Evolutionary conservation across 2,113 vertebrate genomes (phyloP).

Genomic region (Macaca nemestrina): DNA sequence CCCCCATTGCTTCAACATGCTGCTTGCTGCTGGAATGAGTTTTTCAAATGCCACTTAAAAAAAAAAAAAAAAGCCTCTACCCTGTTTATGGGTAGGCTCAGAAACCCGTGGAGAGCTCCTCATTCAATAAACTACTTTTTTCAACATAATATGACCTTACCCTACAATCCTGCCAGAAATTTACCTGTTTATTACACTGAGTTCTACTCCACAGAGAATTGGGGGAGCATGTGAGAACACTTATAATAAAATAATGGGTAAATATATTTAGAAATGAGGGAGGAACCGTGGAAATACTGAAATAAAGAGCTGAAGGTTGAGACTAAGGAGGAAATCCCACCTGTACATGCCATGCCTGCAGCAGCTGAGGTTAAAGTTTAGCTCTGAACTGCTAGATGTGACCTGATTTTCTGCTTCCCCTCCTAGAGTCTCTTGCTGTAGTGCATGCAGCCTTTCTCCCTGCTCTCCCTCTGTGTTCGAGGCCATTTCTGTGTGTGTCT

Average conservation of each 20-base stretch:
- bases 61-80: not conserved
- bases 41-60: not conserved
- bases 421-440: not conserved
- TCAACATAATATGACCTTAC: not conserved
- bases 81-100: not conserved
- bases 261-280: not conserved
- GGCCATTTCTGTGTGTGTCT: not conserved
- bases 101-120: not conserved
- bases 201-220: not conserved
- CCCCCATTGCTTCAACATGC: not conserved
- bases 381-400: not conserved
- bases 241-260: not conserved
- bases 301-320: not conserved
- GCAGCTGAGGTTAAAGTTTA: not conserved
- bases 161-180: not conserved
- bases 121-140: not conserved
- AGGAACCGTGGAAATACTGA: not conserved
- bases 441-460: not conserved
- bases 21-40: not conserved
- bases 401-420: not conserved
- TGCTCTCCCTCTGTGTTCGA: not conserved
- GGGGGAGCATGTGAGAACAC: not conserved
- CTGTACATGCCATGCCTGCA: not conserved
- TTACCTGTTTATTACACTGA: not conserved
- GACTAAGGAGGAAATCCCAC: not conserved